Percentiles rank a stretch among this genome's conserved stretches.
phyloP scores from a whole-genome alignment of 2,113 vertebrate genomes.

The Alces alces region DNA sequence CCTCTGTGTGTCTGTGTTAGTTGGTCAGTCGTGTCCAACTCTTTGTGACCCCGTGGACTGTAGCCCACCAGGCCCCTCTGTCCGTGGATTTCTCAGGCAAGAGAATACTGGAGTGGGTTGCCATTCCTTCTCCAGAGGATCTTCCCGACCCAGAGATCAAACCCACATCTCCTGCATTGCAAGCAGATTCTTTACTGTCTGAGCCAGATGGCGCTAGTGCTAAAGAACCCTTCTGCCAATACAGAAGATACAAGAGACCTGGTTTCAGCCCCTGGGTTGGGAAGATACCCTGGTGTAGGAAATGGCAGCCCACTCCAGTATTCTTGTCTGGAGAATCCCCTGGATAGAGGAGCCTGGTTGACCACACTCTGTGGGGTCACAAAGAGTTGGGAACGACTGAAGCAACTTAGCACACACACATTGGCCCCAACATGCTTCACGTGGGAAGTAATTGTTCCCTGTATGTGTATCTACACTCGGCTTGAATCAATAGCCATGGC shows the following conservation, averaged over 20 bases:
- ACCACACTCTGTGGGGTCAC: neutral
- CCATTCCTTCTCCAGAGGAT: neutral
- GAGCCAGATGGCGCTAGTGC: neutral
- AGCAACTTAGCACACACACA: neutral
- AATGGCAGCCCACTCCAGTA: neutral
- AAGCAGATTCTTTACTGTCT: neutral
- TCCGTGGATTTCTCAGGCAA: neutral
- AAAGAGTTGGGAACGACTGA: neutral
- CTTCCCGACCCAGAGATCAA: neutral
- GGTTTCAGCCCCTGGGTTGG: neutral
- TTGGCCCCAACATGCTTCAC: neutral
- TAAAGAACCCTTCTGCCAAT: neutral
- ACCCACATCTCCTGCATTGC: neutral
- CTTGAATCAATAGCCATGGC: neutral
- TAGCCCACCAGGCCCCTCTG: neutral
- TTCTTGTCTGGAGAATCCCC: neutral
- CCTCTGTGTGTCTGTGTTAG: neutral
- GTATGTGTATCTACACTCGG: rapidly evolving
- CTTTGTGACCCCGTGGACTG: neutral
- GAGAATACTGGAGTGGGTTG: neutral
- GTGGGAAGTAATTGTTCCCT: neutral
- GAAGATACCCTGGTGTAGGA: neutral
- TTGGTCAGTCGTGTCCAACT: neutral
- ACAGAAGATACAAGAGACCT: neutral
- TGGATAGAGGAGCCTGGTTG: neutral